Base-by-base conservation (phyloP, 2,113 vertebrate genomes). In the Elephantulus edwardii region DNA sequence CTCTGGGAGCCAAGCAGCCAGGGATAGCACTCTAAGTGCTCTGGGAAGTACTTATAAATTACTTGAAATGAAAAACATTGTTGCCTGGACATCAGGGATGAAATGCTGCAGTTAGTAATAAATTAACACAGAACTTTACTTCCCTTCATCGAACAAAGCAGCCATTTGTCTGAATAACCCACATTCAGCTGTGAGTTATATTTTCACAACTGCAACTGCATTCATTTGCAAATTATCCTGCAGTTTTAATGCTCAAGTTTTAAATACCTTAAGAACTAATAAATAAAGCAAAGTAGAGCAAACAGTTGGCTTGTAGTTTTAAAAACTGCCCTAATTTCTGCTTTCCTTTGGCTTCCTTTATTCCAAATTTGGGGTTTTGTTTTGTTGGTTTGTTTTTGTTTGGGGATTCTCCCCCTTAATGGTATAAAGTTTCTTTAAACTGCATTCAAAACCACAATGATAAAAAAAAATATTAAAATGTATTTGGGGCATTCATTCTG, bases 151-250 rank as follows among this genome's bases (percentile, higher is more conserved):
- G 95, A 98, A 98, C 97, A 97, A 98, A 98, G 98, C 98, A 95
- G 95, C 97, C 97, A 98, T 99, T 99, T 99, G 98, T 98, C 98
- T 98, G 97, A 97, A 97, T 97, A 98, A 98, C 97, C 97, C 97
- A 98, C 98, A 98, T 98, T 97, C 97, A 98, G 98, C 97, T 97
- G 97, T 97, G 98, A 98, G 98, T 98, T 99, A 99, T 99, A 99
- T 99, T 99, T 99, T 98, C 98, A 98, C 98, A 98, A 98, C 98
- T 98, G 98, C 98, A 98, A 98, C 97, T 96, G 97, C 98, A 99
- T 99, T 99, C 98, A 99, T 98, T 99, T 99, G 98, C 98, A 99
- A 99, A 99, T 99, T 95, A 97, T 98, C 96, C 98, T 96, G 95
- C 97, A 98, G 97, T 98, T 98, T 98, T 99, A 98, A 98, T 98